A percentile compares a stretch with the other conserved stretches of the same genome.
Evolutionary conservation across 1,140 invertebrate genomes (phyloP).

Genomic region (Leptestheria dahalacensis): DNA sequence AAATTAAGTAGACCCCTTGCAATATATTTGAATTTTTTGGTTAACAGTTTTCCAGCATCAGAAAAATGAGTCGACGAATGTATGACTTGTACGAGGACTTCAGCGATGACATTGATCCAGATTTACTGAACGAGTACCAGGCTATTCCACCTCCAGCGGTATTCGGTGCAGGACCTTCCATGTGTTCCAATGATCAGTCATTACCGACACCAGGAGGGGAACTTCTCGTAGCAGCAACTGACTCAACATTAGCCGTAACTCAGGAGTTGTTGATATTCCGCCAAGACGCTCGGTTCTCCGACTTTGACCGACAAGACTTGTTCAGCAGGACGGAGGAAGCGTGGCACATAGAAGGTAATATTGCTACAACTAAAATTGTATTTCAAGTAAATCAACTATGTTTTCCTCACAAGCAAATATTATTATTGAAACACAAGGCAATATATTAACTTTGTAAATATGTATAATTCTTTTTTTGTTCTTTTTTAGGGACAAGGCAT

Average conservation of each 20-base stretch:
- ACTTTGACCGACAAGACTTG: not conserved
- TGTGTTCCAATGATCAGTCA: too few relatives aligned
- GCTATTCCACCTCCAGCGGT: too few relatives aligned
- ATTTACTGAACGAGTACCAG: not conserved
- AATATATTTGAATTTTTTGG: not conserved
- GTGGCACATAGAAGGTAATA: not conserved
- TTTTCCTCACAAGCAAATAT: not conserved
- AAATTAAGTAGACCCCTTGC: not conserved
- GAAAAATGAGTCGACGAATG: not conserved
- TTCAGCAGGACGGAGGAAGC: not conserved
- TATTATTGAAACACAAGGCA: not conserved
- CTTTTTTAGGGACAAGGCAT: not conserved
- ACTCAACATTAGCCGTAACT: not conserved
- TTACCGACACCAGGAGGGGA: too few relatives aligned
- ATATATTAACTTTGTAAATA: not conserved
- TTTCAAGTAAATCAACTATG: not conserved
- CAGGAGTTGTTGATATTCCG: not conserved
- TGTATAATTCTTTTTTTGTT: not conserved
- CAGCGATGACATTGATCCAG: not conserved
- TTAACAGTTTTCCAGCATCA: too few relatives aligned
- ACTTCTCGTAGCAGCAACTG: not conserved
- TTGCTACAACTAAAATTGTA: not conserved
- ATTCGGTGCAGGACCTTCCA: too few relatives aligned
- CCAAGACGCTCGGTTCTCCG: not conserved
- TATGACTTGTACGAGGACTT: not conserved